phyloP scores from a whole-genome alignment of 2,797 vertebrate species.

The Dipus sagitta region DNA sequence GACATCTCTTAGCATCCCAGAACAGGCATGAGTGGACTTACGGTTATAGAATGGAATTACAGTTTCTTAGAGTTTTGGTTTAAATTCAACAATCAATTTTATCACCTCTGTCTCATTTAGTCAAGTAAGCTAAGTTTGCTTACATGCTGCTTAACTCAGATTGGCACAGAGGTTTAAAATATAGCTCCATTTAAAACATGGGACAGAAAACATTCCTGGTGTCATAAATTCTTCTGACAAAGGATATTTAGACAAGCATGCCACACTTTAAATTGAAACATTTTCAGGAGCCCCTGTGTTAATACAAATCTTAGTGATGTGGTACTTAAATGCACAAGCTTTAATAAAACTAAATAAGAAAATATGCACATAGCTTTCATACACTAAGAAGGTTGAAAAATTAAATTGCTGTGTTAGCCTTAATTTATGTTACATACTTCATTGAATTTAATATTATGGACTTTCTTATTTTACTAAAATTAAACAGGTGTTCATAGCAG shows the following conservation, averaged over 20 bases:
- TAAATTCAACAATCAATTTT: background rate
- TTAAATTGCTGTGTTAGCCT: background rate
- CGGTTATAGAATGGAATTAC: no score
- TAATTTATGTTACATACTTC: background rate
- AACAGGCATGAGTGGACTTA: no score
- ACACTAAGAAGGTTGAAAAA: slow-evolving; percentile 40
- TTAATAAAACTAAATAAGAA: slow-evolving; percentile 31
- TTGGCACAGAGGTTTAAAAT: background rate
- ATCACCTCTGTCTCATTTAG: background rate
- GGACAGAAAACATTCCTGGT: background rate
- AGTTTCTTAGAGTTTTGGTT: background rate
- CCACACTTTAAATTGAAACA: slow-evolving; percentile 7
- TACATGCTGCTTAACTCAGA: background rate
- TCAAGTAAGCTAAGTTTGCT: background rate
- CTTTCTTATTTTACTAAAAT: background rate
- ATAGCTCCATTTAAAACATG: background rate
- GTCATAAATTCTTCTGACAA: background rate
- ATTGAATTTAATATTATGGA: background rate
- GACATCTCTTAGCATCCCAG: no score
- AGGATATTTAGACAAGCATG: background rate
- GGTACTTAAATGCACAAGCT: background rate
- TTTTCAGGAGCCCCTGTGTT: background rate
- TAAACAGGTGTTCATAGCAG: background rate
- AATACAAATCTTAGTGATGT: background rate
- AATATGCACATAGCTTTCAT: background rate